phyloP scores from a whole-genome alignment of 2,888 invertebrate species.

The Pseudanteris insignis region DNA sequence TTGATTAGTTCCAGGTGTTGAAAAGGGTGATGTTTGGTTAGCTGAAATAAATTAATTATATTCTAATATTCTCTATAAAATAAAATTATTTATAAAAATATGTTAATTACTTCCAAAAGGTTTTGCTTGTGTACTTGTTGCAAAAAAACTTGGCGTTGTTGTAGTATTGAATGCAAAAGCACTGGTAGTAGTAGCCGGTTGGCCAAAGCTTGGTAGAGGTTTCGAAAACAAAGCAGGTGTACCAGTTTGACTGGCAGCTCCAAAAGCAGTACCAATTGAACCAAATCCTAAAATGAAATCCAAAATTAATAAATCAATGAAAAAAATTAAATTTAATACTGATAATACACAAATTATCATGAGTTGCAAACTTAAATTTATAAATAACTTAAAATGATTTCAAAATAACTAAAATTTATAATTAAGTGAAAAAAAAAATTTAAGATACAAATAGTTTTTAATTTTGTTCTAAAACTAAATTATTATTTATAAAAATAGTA shows the following conservation, averaged over 20 bases:
- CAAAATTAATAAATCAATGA: constrained; percentile 2
- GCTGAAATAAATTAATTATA: constrained; percentile 46
- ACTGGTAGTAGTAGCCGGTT: constrained; percentile 67
- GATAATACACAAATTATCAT: too few relatives aligned
- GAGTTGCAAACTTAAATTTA: too few relatives aligned
- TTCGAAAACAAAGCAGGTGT: constrained; percentile 75
- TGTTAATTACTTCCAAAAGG: constrained; percentile 65
- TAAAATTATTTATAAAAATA: background rate
- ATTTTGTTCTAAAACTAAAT: too few relatives aligned
- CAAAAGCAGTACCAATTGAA: constrained; percentile 67
- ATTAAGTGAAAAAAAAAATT: constrained; percentile 2
- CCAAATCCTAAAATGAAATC: constrained; percentile 67
- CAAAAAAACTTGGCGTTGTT: constrained; percentile 64
- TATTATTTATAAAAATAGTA: too few relatives aligned
- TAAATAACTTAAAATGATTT: too few relatives aligned
- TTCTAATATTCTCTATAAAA: background rate
- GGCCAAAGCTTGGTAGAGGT: constrained; percentile 72
- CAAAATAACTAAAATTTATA: too few relatives aligned
- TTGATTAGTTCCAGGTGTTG: constrained; percentile 58
- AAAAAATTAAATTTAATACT: too few relatives aligned
- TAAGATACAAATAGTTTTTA: constrained; percentile 64
- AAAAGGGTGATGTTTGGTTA: constrained; percentile 61
- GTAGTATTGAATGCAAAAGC: constrained; percentile 65
- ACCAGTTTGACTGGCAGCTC: constrained; percentile 69
- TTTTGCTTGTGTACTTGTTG: constrained; percentile 64